A percentile compares a stretch with the other conserved stretches of the same genome.
These are phyloP conservation scores for Calycopis cecrops DNA, from an alignment of 1,140 invertebrate genomes.

Conservation along the genomic window DNA sequence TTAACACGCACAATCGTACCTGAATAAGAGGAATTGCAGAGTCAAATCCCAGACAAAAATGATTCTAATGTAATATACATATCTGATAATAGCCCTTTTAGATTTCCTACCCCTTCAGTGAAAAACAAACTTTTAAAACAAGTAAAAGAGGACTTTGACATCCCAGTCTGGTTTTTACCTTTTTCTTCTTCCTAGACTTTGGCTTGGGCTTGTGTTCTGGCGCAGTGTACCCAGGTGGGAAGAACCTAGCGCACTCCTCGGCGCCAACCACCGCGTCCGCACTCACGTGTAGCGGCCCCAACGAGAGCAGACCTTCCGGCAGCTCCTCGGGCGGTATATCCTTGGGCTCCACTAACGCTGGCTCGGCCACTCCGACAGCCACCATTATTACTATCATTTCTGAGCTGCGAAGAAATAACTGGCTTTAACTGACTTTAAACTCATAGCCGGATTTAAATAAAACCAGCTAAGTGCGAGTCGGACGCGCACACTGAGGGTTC, in stretches of 20 bases:
- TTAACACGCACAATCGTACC: no score
- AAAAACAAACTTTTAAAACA: no score
- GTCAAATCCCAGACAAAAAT: no score
- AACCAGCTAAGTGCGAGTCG: background rate
- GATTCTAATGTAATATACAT: no score
- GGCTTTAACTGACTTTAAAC: no score
- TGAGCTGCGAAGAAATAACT: slow-evolving; percentile 51
- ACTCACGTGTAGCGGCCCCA: slow-evolving; percentile 78
- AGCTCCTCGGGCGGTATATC: slow-evolving; percentile 32
- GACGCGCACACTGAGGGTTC: no score
- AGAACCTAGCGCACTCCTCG: slow-evolving; percentile 76
- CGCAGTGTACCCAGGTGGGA: slow-evolving; percentile 76
- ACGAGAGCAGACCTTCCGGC: slow-evolving; percentile 59
- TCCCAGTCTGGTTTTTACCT: slow-evolving; percentile 32
- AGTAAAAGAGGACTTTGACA: no score
- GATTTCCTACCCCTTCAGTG: no score
- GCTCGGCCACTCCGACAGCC: slow-evolving; percentile 69
- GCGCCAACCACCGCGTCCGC: slow-evolving; percentile 76
- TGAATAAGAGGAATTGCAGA: no score
- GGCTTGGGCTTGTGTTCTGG: slow-evolving; percentile 51
- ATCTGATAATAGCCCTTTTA: no score
- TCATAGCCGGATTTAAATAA: background rate
- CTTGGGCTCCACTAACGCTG: slow-evolving; percentile 43
- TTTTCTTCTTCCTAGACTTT: slow-evolving; percentile 67
- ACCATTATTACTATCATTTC: slow-evolving; percentile 79